phyloP scores from a whole-genome alignment of 2,888 invertebrate genomes.

The Drosophila longiperda region DNA sequence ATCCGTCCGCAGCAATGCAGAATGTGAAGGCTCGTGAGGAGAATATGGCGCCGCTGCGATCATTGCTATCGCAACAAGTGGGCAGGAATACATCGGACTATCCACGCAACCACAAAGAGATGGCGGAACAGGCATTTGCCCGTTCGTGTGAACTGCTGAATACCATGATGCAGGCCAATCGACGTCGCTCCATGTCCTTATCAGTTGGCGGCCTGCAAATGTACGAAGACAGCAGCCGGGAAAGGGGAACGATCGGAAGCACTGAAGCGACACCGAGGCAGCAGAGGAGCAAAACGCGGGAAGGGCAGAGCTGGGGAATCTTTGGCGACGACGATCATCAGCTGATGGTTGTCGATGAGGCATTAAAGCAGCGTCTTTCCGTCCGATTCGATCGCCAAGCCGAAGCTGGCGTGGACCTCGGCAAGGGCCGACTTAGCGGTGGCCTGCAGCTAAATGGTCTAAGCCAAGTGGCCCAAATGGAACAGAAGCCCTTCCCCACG shows the following conservation, averaged over 20 bases:
- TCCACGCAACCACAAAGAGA: conserved; percentile 54
- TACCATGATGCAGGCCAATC: conserved; percentile 54
- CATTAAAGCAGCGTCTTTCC: conserved; percentile 51
- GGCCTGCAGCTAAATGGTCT: conserved; percentile 3
- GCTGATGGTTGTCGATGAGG: conserved; percentile 58
- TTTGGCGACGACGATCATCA: conserved; percentile 5
- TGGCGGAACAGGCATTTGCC: conserved; percentile 38
- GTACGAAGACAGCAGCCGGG: conserved; percentile 19
- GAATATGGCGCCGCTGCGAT: conserved; percentile 49
- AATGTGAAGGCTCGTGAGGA: conserved; percentile 23
- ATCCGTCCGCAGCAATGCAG: neutral
- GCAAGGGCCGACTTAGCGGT: conserved; percentile 1
- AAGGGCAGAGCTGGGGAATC: neutral
- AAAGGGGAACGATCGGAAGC: neutral
- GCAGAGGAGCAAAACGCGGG: neutral
- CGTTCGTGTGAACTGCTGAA: conserved; percentile 41
- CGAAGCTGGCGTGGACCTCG: conserved; percentile 4
- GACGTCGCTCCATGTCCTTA: conserved; percentile 57
- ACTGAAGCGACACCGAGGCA: too few relatives aligned
- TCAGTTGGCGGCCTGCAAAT: conserved; percentile 20
- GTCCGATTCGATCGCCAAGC: conserved; percentile 15
- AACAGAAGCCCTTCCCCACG: conserved; percentile 35
- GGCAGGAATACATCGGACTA: conserved; percentile 4
- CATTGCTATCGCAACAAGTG: conserved; percentile 21
- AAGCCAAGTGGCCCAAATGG: neutral